Percentiles rank a stretch among this genome's conserved stretches.
These are phyloP conservation scores for Diarsia brunnea DNA, from an alignment of 2,888 invertebrate species.

Conservation along the genomic window DNA sequence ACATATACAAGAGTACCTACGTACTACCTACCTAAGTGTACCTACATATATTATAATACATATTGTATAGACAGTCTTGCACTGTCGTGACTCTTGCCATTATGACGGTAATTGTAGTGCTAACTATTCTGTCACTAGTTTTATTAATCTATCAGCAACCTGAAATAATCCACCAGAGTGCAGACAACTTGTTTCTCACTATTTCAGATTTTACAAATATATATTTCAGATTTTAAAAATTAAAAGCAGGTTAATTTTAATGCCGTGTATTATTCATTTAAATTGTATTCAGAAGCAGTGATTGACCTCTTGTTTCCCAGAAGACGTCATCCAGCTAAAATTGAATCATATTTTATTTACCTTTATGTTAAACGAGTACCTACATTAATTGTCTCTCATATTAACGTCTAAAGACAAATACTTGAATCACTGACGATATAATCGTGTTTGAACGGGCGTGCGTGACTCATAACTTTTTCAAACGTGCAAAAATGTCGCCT, in stretches of 20 bases:
- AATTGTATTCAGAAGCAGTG: constrained; percentile 2
- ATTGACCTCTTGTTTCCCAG: constrained; percentile 30
- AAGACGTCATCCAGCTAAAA: constrained; percentile 18
- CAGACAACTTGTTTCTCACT: neutral
- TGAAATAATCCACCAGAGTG: neutral
- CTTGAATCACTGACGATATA: constrained; percentile 52
- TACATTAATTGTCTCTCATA: constrained; percentile 32
- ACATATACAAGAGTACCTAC: constrained; percentile 6
- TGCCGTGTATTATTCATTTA: neutral
- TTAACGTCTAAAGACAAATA: constrained; percentile 29
- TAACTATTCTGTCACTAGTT: constrained; percentile 5
- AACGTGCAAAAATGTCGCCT: constrained; percentile 82
- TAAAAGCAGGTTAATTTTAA: neutral
- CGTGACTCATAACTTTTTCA: constrained; percentile 61
- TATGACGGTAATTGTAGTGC: constrained; percentile 10
- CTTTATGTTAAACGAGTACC: constrained; percentile 14
- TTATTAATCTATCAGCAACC: neutral
- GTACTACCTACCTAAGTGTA: neutral
- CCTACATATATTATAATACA: neutral
- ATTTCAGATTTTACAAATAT: neutral
- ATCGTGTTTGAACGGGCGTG: constrained; percentile 64
- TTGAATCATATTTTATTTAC: constrained; percentile 5
- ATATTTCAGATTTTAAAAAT: neutral
- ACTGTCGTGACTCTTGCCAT: constrained; percentile 43
- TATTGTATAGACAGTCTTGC: constrained; percentile 35